Base-by-base conservation (phyloP, 1,140 invertebrate genomes). In the Plodia interpunctella region DNA sequence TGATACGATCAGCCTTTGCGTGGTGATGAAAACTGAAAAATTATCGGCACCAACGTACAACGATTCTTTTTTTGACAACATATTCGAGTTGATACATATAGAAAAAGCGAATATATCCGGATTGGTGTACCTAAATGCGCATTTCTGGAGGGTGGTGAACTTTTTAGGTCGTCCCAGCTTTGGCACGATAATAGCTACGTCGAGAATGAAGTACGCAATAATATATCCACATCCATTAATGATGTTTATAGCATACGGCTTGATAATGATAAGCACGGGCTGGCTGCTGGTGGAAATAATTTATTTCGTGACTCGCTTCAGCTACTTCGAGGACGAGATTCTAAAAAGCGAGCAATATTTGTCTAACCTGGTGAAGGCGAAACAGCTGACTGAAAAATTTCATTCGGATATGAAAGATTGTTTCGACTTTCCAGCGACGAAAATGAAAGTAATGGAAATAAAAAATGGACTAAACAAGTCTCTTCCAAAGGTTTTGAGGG, bases 351-450 rank as follows among this genome's bases (percentile, higher is more conserved):
- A 28, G 32, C 49, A 53, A 44, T 44, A 44, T 44, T 44, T 62
- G 1, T 44, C 59, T 0, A 72, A 68, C 19, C 25, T 73, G 13
- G 20, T 74, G 0, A 50, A 54, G 3, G 57, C 53, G 44, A 59
- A 66, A 10, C 63, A 69, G 20, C 21, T 79, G 10, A 58, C 74
- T 9, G 76, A 79, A 20, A 17, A 54, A 11, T 55, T 79, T 0
- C 57, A 49, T 52, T 15, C 28, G 5, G 72, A 76, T 50, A 57
- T 77, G 4, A 19, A 30, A 2, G 8, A 65, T 4, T 77, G 70
- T 53, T 70, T 66, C 35, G 28, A 68, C 8, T 73, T 65, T 44
- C 68, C 62, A 8, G 60, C 68, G 44, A 54, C 66, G 3, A 66
- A 52, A 25, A 5, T 66, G 19, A 65, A 15, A 5, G 49, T 65